Evolutionary conservation across 2,797 vertebrate species (phyloP), one percentile per base, ranked within the genome.

Genomic region (Calcarius lapponicus): DNA sequence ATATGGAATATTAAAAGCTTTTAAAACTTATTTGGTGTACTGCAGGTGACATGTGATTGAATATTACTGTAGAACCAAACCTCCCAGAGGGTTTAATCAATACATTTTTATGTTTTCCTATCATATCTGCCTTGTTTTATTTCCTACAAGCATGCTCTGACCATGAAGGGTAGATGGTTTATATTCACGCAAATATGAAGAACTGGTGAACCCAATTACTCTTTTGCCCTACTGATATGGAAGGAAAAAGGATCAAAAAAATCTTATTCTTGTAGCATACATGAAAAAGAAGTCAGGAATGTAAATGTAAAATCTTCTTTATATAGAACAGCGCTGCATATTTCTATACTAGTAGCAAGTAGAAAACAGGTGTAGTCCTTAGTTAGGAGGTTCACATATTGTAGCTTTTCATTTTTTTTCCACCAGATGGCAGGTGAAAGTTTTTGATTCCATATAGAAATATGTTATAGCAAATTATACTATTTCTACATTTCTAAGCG

Each of bases 381-480:
- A 36, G 13, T n/a, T 60, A 43, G 3, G 7, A 80, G 6, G 57
- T 75, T 88, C 73, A 73, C 51, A 51, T 16, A 9, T 53, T 79
- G 60, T 3, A 71, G 50, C 47, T 87, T 86, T 97, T 91, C 81
- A 64, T 40, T 2, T 73, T 81, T 73, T 81, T 95, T 54, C 95
- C 78, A 94, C 48, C 91, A 96, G 80, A 92, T 75, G 95, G 74
- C 90, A 97, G 95, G 93, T 89, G 72, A 56, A 96, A 97, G 62
- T 86, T 82, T 92, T 54, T 4, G 42, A 80, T 96, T 96, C 29
- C 62, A 82, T 80, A 64, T 1, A 32, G 11, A 92, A 95, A 65
- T 58, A 31, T 32, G 2, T 32, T 70, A 45, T 5, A 80, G 34
- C 5, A 91, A 83, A 57, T 81, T 40, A 47, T 31, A 72, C 21